Base-by-base conservation (phyloP, 2,888 invertebrate genomes). In the Drosophila rellima region DNA sequence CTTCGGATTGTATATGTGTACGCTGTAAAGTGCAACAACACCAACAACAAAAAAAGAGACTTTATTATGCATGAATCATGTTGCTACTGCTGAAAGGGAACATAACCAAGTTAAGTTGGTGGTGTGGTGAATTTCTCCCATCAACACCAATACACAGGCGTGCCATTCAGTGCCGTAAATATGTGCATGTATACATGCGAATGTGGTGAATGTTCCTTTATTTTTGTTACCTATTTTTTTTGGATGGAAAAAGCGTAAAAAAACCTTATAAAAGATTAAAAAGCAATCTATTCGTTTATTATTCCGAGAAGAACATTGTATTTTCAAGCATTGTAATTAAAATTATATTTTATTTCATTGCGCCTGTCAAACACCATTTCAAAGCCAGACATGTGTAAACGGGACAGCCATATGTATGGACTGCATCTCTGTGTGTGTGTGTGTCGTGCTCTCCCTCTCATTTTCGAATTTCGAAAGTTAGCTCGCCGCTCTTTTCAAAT, bases 391-490 rank as follows among this genome's bases (percentile, higher is more conserved):
- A 48, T 63, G 54, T 59, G 89, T 65, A 64, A 86, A 52, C 51
- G 69, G 45, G 87, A 86, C 66, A 65, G 65, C 68, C 72, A 50
- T 72, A 77, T 48, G 26, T 7, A 29, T 23, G 35, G 20, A 29
- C 31, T 31, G 15, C 39, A 33, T 31, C 23, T 18, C 17, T 29
- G 33, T 48, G 62, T 54, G 55, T 63, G 35, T 57, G 62, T 54
- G 62, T 61, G n/a, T 35, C 13, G 20, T 31, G 39, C 76, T 75
- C 56, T 57, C 68, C 40, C 74, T 57, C 67, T 67, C 47, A 63
- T 70, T 78, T 83, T 83, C 89, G 89, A 83, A 89, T 55, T 88
- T 89, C 87, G 82, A 82, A 82, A 88, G 62, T 68, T 67, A 62
- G 62, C 55, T 81, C 55, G 79, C 54, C 72, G 83, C 80, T 85